Evolutionary conservation across 1,140 invertebrate species (phyloP), one percentile per base, ranked within the genome.

Genomic region (Pseudomyrmex sp.): DNA sequence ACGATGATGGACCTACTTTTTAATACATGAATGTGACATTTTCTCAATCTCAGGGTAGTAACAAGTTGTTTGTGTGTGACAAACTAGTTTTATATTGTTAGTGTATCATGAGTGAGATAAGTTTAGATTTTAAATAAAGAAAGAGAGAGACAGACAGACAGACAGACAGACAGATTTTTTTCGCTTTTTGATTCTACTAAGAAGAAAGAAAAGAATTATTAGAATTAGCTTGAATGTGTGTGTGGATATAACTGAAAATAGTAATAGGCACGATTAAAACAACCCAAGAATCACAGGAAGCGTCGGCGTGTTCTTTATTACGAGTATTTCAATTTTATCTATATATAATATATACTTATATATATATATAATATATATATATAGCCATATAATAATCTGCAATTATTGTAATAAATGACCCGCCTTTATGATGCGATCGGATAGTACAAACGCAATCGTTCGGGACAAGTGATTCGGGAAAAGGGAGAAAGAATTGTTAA

Each of bases 1-100:
- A 97, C 92, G 97, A 98, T 93, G 97, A 98, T 95, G 97, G 96
- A 63, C 95, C 96, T 70, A 94, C 96, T 83, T 96, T 75, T 63
- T 63, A 54, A 96, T 93, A 8, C 0, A 13, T 52, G 96, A 89
- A 85, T 10, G 12, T 52, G 18, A 52, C 20, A n/a, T 5, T 9
- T 44, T 56, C 15, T 58, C 2, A 2, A 54, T 50, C 20, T 69
- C 3, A 26, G 20, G 15, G 59, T 66, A 85, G 48, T 68, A 48
- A 80, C 35, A 82, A 82, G 54, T 35, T 68, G 56, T n/a, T 83
- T 20, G 61, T 58, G 3, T 70, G 20, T 48, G 68, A 75, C 69
- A 48, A 75, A 7, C 75, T 54, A 82, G 66, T 50, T 65, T 66
- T 20, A 48, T 50, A 20, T 66, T 66, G 48, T 50, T 18, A 12